These are phyloP conservation scores for Scarus forsteni DNA, from an alignment of 2,797 vertebrate genomes.

Conservation along the genomic window DNA sequence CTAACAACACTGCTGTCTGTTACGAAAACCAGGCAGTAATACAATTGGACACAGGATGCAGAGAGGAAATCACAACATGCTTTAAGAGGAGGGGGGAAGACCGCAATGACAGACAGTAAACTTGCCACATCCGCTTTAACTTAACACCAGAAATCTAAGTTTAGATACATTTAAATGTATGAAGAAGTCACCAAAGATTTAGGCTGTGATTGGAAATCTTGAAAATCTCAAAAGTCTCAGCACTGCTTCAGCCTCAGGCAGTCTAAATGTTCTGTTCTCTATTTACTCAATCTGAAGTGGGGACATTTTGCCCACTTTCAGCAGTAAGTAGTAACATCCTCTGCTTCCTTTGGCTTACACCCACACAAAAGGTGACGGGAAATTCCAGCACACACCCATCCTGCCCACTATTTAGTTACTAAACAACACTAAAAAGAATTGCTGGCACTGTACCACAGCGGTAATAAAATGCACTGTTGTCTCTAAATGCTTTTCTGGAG, in stretches of 20 bases:
- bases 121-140: conserved; percentile 73
- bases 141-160: conserved; percentile 34
- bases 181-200: neutral
- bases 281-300: conserved; percentile 13
- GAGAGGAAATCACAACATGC: conserved; percentile 69
- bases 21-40: conserved; percentile 58
- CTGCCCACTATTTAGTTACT: conserved; percentile 71
- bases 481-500: conserved; percentile 10
- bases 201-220: neutral
- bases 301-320: conserved; percentile 31
- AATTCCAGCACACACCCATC: conserved; percentile 81
- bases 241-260: neutral
- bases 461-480: conserved; percentile 49
- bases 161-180: conserved; percentile 20
- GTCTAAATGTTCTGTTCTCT: conserved; percentile 4
- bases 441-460: conserved; percentile 48
- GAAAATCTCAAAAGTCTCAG: neutral
- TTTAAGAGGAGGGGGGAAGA: conserved; percentile 42
- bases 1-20: conserved; percentile 47
- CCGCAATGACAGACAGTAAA: conserved; percentile 61
- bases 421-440: conserved; percentile 67
- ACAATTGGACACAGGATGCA: conserved; percentile 37
- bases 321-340: conserved; percentile 45
- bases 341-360: conserved; percentile 56
- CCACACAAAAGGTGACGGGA: conserved; percentile 83